Evolutionary conservation across 2,888 invertebrate species (phyloP).

Genomic region (Ypsolopha scabrella): DNA sequence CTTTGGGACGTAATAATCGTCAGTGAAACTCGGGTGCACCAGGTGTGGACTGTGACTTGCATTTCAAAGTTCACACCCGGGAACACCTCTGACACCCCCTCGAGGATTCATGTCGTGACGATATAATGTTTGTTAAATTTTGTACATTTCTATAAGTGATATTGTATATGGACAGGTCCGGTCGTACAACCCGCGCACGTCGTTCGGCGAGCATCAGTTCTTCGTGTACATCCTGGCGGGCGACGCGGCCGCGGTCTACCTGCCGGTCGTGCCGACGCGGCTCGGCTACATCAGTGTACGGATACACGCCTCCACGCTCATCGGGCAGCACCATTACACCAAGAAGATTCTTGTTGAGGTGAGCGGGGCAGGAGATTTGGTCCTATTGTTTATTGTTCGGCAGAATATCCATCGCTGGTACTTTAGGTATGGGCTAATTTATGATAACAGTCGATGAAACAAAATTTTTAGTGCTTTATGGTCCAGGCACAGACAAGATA

Average conservation of each 20-base stretch:
- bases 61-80: too few species aligned
- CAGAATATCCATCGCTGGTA: too few species aligned
- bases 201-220: slow-evolving; percentile 95
- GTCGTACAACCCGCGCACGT: slow-evolving; percentile 91
- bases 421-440: too few species aligned
- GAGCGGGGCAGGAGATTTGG: neutral
- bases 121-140: too few species aligned
- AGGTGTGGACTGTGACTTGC: too few species aligned
- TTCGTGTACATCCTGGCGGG: slow-evolving; percentile 87
- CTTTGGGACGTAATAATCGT: too few species aligned
- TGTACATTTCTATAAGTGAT: neutral
- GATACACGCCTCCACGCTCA: slow-evolving; percentile 80
- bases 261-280: slow-evolving; percentile 89
- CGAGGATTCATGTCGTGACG: too few species aligned
- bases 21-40: too few species aligned
- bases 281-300: slow-evolving; percentile 81
- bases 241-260: slow-evolving; percentile 84
- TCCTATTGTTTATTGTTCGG: neutral
- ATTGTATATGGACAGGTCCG: too few species aligned
- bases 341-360: slow-evolving; percentile 47
- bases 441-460: neutral
- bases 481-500: too few species aligned
- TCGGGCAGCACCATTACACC: slow-evolving; percentile 78
- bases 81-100: too few species aligned
- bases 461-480: neutral